Evolutionary conservation across 1,140 invertebrate species (phyloP), one percentile per base, ranked within the genome.

Genomic region (Armadillidium nasatum): DNA sequence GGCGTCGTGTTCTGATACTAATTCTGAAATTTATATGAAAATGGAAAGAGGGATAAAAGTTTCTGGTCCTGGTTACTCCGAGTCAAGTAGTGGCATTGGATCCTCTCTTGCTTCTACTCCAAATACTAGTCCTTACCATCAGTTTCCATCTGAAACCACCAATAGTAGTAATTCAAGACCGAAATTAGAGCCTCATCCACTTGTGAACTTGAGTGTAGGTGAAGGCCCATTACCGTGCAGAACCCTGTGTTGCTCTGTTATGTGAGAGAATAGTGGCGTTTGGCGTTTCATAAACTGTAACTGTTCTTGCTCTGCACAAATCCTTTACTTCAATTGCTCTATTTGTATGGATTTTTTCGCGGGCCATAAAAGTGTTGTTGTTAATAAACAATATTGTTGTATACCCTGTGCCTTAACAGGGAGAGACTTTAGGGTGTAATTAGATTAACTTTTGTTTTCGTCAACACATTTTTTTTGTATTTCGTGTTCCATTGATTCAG

Each of bases 391-490:
- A 60, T 15, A 13, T 19, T 60, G 19, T 60, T 60, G 50, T 60
- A 60, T 60, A 60, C 50, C 50, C 50, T 60, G 50, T 60, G 50
- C 50, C 50, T 60, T 60, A 60, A 60, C 50, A 60, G 50, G 50
- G 50, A 60, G 50, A 60, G 50, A 60, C 11, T 33, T 33, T 15
- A 60, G 50, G 50, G 50, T 60, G 11, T 15, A 60, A 60, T 60
- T 60, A 19, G 11, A 13, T 2, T 60, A 13, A 60, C 50, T 60
- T 60, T 60, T 33, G 33, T 33, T 33, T 33, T 33, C 33, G 33
- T 33, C 33, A 33, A 60, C 19, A 60, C 50, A 13, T 15, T 60
- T 60, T 60, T 60, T 19, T 60, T 60, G 11, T 60, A 60, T 19
- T 19, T 19, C 19, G 7, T 60, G 50, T 60, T 7, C 50, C 50